Evolutionary conservation across 2,888 invertebrate genomes (phyloP).

Genomic region (Eremobia ochroleuca): DNA sequence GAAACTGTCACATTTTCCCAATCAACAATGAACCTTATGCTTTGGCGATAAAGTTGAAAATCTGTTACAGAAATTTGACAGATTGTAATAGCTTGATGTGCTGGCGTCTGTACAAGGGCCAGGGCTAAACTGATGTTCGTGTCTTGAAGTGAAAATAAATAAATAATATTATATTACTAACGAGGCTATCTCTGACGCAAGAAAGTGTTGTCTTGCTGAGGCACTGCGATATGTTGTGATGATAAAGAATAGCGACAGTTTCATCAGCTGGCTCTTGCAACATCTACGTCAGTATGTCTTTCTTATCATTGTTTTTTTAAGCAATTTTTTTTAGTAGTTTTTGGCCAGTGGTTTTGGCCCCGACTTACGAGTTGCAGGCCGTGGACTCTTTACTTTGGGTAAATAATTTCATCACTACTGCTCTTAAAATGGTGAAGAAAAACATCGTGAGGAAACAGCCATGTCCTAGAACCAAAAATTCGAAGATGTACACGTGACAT

Average conservation of each 20-base stretch:
- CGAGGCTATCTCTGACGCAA: constrained; percentile 28
- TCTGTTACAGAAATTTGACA: too few relatives aligned
- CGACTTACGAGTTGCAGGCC: not conserved
- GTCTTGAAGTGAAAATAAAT: too few relatives aligned
- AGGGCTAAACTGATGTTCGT: too few relatives aligned
- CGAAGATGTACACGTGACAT: not conserved
- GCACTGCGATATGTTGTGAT: constrained; percentile 7
- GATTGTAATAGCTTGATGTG: too few relatives aligned
- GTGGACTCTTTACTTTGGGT: not conserved
- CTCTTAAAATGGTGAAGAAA: not conserved
- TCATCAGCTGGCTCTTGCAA: constrained; percentile 37
- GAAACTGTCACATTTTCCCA: too few relatives aligned
- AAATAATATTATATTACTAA: too few relatives aligned
- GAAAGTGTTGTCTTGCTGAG: constrained; percentile 25
- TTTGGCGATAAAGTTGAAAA: too few relatives aligned
- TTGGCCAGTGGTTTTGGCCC: not conserved
- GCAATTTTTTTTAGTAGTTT: not conserved
- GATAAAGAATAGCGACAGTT: constrained; percentile 21
- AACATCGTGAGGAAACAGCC: not conserved
- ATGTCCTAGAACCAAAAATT: not conserved
- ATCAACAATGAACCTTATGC: too few relatives aligned
- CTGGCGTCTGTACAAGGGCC: too few relatives aligned
- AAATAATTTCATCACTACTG: not conserved
- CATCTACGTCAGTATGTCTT: too few relatives aligned
- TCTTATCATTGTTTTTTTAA: constrained; percentile 17